These are phyloP conservation scores for Lasioglossum oenotherae DNA, from an alignment of 2,888 invertebrate genomes.

Conservation along the genomic window DNA sequence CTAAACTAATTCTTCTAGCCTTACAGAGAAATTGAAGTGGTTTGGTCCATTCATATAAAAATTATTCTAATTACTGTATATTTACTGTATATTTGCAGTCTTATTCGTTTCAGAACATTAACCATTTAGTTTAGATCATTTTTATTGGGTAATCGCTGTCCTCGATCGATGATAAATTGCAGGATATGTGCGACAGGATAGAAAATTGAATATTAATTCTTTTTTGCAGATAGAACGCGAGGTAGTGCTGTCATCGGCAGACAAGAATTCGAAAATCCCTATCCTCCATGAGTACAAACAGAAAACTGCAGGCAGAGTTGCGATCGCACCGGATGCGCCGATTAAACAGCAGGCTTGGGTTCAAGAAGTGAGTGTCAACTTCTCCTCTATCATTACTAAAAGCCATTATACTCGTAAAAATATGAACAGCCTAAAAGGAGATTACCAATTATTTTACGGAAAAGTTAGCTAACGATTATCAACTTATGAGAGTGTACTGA, in stretches of 20 bases:
- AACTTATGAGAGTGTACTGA: background rate
- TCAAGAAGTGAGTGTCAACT: slow-evolving; percentile 82
- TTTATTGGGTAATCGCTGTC: background rate
- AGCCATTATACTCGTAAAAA: background rate
- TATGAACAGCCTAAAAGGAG: background rate
- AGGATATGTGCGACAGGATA: background rate
- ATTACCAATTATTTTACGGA: background rate
- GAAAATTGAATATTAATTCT: slow-evolving; percentile 1
- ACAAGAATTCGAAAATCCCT: slow-evolving; percentile 92
- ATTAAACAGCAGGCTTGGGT: slow-evolving; percentile 91
- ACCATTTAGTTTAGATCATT: background rate
- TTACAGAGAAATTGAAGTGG: no score
- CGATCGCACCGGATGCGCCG: slow-evolving; percentile 91
- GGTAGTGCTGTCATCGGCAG: slow-evolving; percentile 90
- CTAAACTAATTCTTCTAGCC: no score
- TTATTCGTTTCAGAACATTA: background rate
- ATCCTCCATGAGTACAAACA: slow-evolving; percentile 91
- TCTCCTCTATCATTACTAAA: background rate
- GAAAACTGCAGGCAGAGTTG: slow-evolving; percentile 84
- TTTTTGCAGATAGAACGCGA: slow-evolving; percentile 90
- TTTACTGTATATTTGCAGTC: background rate
- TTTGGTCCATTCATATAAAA: no score
- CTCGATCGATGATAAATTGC: background rate
- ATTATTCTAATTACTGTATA: no score
- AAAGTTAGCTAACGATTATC: background rate